Conservation (phyloP, 2,797 vertebrate species). For the Propithecus perrieri region DNA sequence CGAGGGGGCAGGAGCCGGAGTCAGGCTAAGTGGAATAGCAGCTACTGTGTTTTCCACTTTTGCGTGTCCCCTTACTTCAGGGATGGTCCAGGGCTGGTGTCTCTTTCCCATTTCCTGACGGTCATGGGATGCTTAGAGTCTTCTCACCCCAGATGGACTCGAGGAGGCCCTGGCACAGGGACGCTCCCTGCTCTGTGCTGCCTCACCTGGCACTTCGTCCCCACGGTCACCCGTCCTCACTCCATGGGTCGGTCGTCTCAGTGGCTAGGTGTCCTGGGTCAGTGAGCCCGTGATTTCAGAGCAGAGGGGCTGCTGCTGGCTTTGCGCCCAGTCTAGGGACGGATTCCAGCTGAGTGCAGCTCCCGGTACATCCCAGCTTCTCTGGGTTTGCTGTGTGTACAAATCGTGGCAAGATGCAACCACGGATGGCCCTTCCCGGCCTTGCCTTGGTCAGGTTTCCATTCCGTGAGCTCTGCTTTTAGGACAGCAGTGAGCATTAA, state of each 20-base stretch:
- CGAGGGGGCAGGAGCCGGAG: neutral
- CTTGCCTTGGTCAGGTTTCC: fast-evolving
- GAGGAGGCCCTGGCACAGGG: too few species aligned
- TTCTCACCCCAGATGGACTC: fast-evolving
- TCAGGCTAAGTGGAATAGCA: too few species aligned
- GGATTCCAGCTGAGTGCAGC: neutral
- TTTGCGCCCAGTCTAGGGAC: neutral
- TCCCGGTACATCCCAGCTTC: too few species aligned
- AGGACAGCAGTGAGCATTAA: neutral
- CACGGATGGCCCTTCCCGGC: fast-evolving
- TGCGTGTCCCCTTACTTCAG: too few species aligned
- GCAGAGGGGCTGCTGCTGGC: too few species aligned
- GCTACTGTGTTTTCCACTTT: too few species aligned
- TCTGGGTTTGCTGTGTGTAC: neutral
- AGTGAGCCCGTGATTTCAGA: neutral
- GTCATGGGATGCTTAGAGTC: fast-evolving
- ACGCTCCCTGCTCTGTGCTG: neutral
- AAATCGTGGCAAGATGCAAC: neutral
- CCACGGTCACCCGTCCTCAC: too few species aligned
- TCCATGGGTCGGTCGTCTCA: fast-evolving
- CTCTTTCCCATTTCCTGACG: neutral
- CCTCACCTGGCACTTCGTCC: neutral
- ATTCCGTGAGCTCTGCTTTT: too few species aligned
- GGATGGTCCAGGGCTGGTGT: fast-evolving
- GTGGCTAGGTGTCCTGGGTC: neutral